These are phyloP conservation scores for Helleia helle DNA, from an alignment of 2,888 invertebrate genomes.

Conservation along the genomic window DNA sequence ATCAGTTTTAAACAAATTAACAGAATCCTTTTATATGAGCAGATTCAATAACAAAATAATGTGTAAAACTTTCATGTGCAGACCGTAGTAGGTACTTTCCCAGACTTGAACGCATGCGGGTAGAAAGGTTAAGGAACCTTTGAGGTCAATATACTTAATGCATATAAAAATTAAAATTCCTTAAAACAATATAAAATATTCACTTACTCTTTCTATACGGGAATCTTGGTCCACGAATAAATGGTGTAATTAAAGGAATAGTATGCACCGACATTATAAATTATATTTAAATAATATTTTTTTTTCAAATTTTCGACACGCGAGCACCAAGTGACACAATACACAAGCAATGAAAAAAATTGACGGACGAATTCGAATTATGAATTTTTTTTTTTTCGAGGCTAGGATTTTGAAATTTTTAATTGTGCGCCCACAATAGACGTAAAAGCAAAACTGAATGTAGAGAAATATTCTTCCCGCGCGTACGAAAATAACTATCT, in stretches of 20 bases:
- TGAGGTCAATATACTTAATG: slow-evolving; percentile 12
- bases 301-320: slow-evolving; percentile 30
- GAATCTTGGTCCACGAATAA: slow-evolving; percentile 67
- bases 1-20: no score
- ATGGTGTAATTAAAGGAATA: slow-evolving; percentile 62
- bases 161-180: slow-evolving; percentile 6
- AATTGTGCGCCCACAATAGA: slow-evolving; percentile 10
- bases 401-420: slow-evolving; percentile 23
- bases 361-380: slow-evolving; percentile 51
- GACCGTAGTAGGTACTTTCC: no score
- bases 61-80: no score
- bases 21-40: no score
- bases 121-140: slow-evolving; percentile 5
- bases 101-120: no score
- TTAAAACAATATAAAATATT: no score
- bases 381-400: slow-evolving; percentile 19
- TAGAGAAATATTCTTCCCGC: neutral
- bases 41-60: no score
- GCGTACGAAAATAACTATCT: slow-evolving; percentile 4
- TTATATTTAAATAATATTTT: slow-evolving; percentile 17
- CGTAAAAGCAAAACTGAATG: slow-evolving; percentile 1
- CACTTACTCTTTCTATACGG: slow-evolving; percentile 69
- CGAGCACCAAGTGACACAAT: slow-evolving; percentile 30
- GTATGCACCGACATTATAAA: slow-evolving; percentile 67
- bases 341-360: slow-evolving; percentile 47